Percentiles rank a stretch among this genome's conserved stretches.
These are phyloP conservation scores for Apeltes quadracus DNA, from an alignment of 2,113 vertebrate genomes.

Conservation along the genomic window DNA sequence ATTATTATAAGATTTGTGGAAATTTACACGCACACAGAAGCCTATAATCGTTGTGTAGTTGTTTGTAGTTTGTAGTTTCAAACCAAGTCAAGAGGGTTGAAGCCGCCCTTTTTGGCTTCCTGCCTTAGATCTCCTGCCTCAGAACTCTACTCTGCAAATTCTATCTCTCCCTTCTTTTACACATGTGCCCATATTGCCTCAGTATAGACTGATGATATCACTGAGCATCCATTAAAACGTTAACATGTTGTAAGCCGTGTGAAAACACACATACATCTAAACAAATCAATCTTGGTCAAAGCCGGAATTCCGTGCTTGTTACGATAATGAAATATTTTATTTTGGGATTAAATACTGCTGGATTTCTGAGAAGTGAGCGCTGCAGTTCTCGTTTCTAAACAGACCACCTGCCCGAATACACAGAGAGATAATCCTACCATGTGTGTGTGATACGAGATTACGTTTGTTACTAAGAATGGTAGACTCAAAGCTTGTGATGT, in stretches of 20 bases:
- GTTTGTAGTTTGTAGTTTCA: too few species aligned
- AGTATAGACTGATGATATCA: conserved; percentile 27
- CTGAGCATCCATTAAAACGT: conserved; percentile 37
- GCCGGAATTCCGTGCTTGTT: conserved; percentile 11
- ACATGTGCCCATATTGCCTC: conserved; percentile 2
- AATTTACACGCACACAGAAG: not conserved
- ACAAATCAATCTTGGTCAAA: conserved; percentile 11
- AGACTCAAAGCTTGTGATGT: not conserved
- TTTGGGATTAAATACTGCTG: conserved; percentile 20
- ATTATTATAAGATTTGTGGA: not conserved
- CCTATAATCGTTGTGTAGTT: conserved; percentile 18
- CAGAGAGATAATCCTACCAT: not conserved
- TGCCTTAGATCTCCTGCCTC: conserved; percentile 23
- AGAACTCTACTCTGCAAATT: conserved; percentile 7
- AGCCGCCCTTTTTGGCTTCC: conserved; percentile 26
- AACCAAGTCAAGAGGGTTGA: conserved; percentile 14
- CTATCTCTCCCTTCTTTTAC: conserved; percentile 15
- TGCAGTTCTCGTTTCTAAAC: conserved; percentile 18
- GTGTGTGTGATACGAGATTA: not conserved
- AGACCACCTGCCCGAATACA: conserved; percentile 7
- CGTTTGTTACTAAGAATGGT: not conserved
- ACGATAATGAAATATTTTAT: conserved; percentile 47
- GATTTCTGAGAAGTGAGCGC: conserved; percentile 18
- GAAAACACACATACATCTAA: conserved; percentile 24
- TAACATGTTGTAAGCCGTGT: conserved; percentile 1